Evolutionary conservation across 1,140 invertebrate species (phyloP).

Genomic region (Drosophila lini): DNA sequence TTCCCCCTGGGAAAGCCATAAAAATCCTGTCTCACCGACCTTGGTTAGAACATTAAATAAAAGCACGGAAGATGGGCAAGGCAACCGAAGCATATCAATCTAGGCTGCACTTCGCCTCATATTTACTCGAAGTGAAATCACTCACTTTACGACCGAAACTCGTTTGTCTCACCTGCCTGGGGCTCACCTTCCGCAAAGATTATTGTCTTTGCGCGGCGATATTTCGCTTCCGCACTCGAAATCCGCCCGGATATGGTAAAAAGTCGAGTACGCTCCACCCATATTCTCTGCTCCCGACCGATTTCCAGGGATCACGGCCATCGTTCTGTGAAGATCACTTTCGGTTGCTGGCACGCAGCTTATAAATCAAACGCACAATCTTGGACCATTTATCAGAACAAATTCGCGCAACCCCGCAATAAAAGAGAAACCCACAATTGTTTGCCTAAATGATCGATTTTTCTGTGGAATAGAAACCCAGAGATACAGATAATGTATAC

Average conservation of each 20-base stretch:
- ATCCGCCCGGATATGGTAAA: slow-evolving; percentile 8
- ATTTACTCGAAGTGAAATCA: slow-evolving; percentile 43
- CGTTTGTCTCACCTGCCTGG: slow-evolving; percentile 59
- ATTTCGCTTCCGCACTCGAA: slow-evolving; percentile 50
- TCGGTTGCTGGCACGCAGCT: background rate
- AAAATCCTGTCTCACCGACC: slow-evolving; percentile 25
- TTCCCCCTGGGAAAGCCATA: slow-evolving; percentile 29
- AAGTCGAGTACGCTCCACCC: slow-evolving; percentile 19
- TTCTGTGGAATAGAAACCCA: slow-evolving; percentile 40
- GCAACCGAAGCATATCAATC: slow-evolving; percentile 42
- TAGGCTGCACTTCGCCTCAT: slow-evolving; percentile 35
- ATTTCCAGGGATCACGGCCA: slow-evolving; percentile 61
- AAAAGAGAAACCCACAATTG: slow-evolving; percentile 28
- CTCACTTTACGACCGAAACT: slow-evolving; percentile 56
- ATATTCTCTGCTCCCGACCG: slow-evolving; percentile 20
- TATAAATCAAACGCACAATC: slow-evolving; percentile 52
- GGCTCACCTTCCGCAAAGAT: slow-evolving; percentile 67
- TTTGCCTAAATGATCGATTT: slow-evolving; percentile 29
- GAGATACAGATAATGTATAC: slow-evolving; percentile 22
- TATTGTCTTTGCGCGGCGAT: slow-evolving; percentile 71
- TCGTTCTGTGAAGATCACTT: slow-evolving; percentile 23
- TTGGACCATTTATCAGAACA: slow-evolving; percentile 45
- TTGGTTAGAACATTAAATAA: slow-evolving; percentile 47
- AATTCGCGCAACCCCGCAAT: slow-evolving; percentile 23
- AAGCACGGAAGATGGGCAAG: slow-evolving; percentile 41